Conservation (phyloP, 1,140 invertebrate species). For the Druon quercuslanigerum region DNA sequence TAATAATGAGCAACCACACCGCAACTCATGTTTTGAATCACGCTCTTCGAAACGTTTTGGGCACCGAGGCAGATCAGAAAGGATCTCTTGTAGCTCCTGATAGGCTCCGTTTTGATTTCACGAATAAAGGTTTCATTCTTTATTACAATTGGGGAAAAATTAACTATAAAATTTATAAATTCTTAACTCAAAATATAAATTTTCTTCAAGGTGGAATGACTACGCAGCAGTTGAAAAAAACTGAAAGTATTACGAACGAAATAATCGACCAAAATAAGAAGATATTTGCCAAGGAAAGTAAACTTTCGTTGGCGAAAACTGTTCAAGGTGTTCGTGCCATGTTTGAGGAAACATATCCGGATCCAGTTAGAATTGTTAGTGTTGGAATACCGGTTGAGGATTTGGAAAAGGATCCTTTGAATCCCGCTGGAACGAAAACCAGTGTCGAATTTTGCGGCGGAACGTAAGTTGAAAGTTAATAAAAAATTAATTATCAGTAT, state of each 20-base stretch:
- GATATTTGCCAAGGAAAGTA: conserved; percentile 94
- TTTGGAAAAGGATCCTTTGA: conserved; percentile 89
- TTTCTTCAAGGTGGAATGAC: conserved; percentile 84
- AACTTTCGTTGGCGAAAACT: conserved; percentile 89
- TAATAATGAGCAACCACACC: conserved; percentile 99
- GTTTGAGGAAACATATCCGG: conserved; percentile 99
- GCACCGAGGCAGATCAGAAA: conserved; percentile 95
- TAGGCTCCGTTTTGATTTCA: conserved; percentile 97
- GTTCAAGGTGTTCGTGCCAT: conserved; percentile 97
- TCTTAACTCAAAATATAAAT: not conserved
- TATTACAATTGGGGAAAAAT: not conserved
- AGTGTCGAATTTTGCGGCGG: conserved; percentile 99
- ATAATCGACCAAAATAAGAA: conserved; percentile 87
- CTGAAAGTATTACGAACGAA: conserved; percentile 87
- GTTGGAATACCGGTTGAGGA: conserved; percentile 95
- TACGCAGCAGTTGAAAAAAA: conserved; percentile 88
- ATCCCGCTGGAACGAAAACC: conserved; percentile 85
- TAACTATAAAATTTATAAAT: not conserved
- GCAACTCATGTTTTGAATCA: conserved; percentile 98
- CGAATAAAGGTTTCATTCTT: conserved; percentile 83
- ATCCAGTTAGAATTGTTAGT: conserved; percentile 97
- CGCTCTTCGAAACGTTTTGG: conserved; percentile 91
- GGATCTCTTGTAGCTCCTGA: conserved; percentile 99
- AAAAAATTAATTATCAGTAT: no score
- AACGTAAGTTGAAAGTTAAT: conserved; percentile 75